Evolutionary conservation across 1,140 invertebrate genomes (phyloP), one percentile per base, ranked within the genome.

Genomic region (Drosophila kohkoa): DNA sequence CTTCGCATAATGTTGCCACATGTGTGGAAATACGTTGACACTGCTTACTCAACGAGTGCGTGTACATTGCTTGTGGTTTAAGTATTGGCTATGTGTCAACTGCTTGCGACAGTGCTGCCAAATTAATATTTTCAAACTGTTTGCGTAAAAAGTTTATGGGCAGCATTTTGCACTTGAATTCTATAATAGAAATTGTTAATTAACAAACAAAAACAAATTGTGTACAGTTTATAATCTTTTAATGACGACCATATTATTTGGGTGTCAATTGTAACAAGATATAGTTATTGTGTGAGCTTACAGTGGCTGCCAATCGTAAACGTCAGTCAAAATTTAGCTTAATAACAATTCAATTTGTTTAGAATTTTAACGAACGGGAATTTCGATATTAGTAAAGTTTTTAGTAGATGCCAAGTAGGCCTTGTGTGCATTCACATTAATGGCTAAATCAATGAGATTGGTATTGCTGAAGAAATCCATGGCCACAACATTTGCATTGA

Each of bases 381-480:
- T 81, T 57, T 92, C 88, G 3, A 92, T 60, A 15, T 88, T 79
- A 2, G 91, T 28, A 59, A 63, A 91, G 28, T 91, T 75, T 5
- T 75, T 51, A 60, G 88, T 81, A 15, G 66, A 64, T 15, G 76
- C 63, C 0, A 79, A n/a, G 45, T 85, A 92, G 1, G 81, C 82
- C 46, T 92, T 92, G 46, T 91, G 81, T 0, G 52, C 41, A 77
- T 92, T 92, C 0, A 77, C 80, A 57, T 91, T 72, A 16, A 94
- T 93, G 11, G 94, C 93, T n/a, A 94, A 89, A 67, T 94, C 93
- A 15, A 95, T 92, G 1, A 95, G 79, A 79, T 95, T 94, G n/a
- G 94, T 94, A 10, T 94, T 94, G 8, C 94, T 93, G 70, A 95
- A 95, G 79, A 94, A 95, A 71, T 95, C 95, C 63, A 93, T 93